A percentile compares a stretch with the other conserved stretches of the same genome.
phyloP scores from a whole-genome alignment of 2,797 vertebrate genomes.

The Sebastes reedi region DNA sequence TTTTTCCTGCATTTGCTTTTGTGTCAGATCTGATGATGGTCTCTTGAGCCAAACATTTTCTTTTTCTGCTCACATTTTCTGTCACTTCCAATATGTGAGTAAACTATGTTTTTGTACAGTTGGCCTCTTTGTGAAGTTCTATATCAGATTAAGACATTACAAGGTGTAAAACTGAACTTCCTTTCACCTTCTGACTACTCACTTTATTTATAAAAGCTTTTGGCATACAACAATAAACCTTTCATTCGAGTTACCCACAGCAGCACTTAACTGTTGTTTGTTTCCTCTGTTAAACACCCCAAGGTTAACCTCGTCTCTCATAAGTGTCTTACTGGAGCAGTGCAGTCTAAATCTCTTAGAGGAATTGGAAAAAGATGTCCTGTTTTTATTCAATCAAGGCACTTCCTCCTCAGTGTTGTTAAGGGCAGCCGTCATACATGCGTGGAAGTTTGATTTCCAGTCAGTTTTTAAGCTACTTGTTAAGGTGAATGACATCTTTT shows the following conservation, averaged over 20 bases:
- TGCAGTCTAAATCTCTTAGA: neutral
- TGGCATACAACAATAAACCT: neutral
- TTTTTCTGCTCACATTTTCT: neutral
- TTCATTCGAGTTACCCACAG: neutral
- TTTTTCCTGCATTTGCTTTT: neutral
- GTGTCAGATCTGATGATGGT: neutral
- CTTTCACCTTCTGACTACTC: neutral
- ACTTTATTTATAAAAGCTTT: neutral
- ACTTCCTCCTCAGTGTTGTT: neutral
- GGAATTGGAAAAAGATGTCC: no score
- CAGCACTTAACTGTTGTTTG: neutral
- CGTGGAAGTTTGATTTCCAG: neutral
- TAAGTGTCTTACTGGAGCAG: neutral
- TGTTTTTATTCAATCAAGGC: neutral
- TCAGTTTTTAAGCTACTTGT: neutral
- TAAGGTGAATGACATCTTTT: slow-evolving; percentile 10
- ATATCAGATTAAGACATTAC: neutral
- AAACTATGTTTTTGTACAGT: neutral
- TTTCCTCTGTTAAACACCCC: neutral
- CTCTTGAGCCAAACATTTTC: neutral
- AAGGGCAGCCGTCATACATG: neutral
- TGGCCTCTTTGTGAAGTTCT: neutral
- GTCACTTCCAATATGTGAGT: neutral
- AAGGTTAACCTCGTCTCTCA: neutral
- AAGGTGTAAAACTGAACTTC: neutral